Evolutionary conservation across 2,797 vertebrate genomes (phyloP), one percentile per base, ranked within the genome.

Genomic region (Amblyopsis hoosieri): DNA sequence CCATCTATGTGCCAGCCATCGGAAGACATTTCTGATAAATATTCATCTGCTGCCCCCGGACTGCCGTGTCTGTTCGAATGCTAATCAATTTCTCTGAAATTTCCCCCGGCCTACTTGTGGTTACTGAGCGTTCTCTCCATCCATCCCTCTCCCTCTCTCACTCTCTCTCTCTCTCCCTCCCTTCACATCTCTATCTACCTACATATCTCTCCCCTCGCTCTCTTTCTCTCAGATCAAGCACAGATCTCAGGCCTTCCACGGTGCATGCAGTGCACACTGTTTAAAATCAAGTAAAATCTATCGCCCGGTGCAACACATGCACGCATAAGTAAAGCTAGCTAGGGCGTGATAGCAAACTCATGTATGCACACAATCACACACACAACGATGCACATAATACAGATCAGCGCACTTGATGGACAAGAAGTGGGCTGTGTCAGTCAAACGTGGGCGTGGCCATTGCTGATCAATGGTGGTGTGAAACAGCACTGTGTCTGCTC

Each of bases 31-130:
- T 78, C 66, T 82, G 71, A 85, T 90, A 90, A 90, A 89, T 88
- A 89, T 87, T 86, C 72, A 90, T 85, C 46, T 66, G 14, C 62
- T 52, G 74, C 79, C 78, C 15, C 57, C 60, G 82, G 79, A 84
- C 68, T 37, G 72, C 82, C 66, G 67, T 81, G 86, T 88, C 87
- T 89, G 76, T 83, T 84, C 71, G 75, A 85, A 89, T 90, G 83
- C 88, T 90, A 88, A 91, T 91, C 87, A 87, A 90, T 91, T 87
- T 85, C 70, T 78, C 75, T 75, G 67, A 78, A 84, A 85, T 85
- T 77, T 85, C 80, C 74, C 67, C 59, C 84, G 87, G 75, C 87
- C 86, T 87, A 88, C 79, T 87, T 88, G 67, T 72, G 70, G 63
- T 72, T 79, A 69, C 75, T 69, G 37, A 76, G 64, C 12, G 1